Evolutionary conservation across 2,888 invertebrate species (phyloP).

Genomic region (Taenaris catops): DNA sequence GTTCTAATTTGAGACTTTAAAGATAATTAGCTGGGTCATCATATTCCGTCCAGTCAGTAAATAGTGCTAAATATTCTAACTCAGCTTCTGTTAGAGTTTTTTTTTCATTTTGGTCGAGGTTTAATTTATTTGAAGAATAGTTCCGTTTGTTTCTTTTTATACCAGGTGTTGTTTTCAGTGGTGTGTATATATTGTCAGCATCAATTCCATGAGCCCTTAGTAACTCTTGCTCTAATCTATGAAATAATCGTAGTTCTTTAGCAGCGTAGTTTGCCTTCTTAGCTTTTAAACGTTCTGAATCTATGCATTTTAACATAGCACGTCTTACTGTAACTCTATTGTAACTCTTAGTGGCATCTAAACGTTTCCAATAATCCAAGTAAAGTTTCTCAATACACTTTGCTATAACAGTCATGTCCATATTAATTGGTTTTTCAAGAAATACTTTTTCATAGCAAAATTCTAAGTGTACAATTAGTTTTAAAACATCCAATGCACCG

Average conservation of each 20-base stretch:
- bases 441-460: conserved; percentile 82
- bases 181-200: conserved; percentile 13
- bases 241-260: conserved; percentile 74
- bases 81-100: conserved; percentile 44
- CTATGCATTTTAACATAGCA: conserved; percentile 72
- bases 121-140: conserved; percentile 8
- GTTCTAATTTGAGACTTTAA: conserved; percentile 29
- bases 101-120: conserved; percentile 18
- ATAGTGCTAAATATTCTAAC: conserved; percentile 52
- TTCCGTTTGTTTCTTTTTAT: conserved; percentile 5
- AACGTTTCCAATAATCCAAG: conserved; percentile 60
- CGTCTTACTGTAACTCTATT: conserved; percentile 69
- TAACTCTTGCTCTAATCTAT: conserved; percentile 62
- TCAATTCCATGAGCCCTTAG: conserved; percentile 53
- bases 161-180: conserved; percentile 9
- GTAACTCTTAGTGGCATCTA: conserved; percentile 79
- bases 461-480: conserved; percentile 80
- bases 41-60: conserved; percentile 59
- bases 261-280: conserved; percentile 77
- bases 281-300: conserved; percentile 67
- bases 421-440: conserved; percentile 77
- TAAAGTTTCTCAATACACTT: conserved; percentile 79
- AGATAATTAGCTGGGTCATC: conserved; percentile 53
- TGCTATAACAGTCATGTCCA: conserved; percentile 77
- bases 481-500: conserved; percentile 75